Percentiles rank a stretch among this genome's conserved stretches.
Evolutionary conservation across 2,113 vertebrate genomes (phyloP).

Genomic region (Tringa solitaria): DNA sequence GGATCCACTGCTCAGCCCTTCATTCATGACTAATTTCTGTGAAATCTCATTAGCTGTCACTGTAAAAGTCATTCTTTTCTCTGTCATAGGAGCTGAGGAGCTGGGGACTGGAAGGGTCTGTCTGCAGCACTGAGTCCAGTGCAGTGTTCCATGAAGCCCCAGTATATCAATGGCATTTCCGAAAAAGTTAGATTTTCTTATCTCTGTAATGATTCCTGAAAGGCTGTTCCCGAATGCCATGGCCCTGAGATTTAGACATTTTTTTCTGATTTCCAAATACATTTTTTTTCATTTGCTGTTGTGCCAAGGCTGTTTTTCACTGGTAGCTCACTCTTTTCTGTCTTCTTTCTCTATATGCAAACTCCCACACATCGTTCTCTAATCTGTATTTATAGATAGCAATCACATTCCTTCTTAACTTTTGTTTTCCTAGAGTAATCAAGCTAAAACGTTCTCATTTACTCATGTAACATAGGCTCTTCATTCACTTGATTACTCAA

Average conservation of each 20-base stretch:
- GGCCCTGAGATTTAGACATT: neutral
- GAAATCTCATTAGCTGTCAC: neutral
- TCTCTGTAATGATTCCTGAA: neutral
- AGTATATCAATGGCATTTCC: neutral
- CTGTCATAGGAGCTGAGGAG: neutral
- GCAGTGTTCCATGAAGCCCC: neutral
- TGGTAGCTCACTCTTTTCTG: neutral
- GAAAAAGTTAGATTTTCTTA: neutral
- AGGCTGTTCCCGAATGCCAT: neutral
- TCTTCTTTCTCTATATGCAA: neutral
- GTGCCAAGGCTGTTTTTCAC: neutral
- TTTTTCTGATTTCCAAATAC: neutral
- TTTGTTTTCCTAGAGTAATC: neutral
- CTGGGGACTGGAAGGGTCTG: neutral
- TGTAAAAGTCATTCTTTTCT: neutral
- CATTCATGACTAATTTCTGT: neutral
- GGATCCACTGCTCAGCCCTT: neutral
- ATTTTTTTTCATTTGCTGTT: neutral
- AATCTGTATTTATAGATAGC: neutral
- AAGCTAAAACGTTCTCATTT: neutral
- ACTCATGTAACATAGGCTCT: neutral
- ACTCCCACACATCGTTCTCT: neutral
- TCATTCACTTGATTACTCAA: constrained; percentile 4
- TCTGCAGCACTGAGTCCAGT: neutral
- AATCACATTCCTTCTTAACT: neutral